A percentile compares a stretch with the other conserved stretches of the same genome.
phyloP scores from a whole-genome alignment of 1,140 invertebrate species.

The Spodoptera frugiperda region DNA sequence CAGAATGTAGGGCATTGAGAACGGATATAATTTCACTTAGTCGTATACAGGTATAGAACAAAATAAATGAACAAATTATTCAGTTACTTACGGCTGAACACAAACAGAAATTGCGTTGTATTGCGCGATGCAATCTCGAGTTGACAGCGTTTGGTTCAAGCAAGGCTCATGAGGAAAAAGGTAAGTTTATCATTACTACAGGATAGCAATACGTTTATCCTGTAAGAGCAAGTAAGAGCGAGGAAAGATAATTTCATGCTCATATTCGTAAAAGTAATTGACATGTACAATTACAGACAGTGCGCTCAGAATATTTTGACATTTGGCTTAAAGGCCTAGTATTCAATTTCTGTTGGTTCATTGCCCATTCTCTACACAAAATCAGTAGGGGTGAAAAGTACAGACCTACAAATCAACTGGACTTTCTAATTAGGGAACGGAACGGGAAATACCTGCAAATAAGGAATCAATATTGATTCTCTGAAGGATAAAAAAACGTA shows the following conservation, averaged over 20 bases:
- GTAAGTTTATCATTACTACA: slow-evolving; percentile 12
- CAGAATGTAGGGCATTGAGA: slow-evolving; percentile 94
- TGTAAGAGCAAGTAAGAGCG: slow-evolving; percentile 6
- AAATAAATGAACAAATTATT: slow-evolving; percentile 36
- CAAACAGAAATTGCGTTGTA: slow-evolving; percentile 38
- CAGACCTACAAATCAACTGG: no score
- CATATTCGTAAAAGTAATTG: not conserved
- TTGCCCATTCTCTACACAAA: no score
- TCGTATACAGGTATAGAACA: slow-evolving; percentile 35
- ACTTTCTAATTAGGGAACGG: no score
- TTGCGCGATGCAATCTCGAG: slow-evolving; percentile 9
- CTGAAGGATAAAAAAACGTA: no score
- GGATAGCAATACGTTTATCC: not conserved
- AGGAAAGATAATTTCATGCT: not conserved
- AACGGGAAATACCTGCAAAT: no score
- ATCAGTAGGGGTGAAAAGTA: no score
- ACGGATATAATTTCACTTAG: slow-evolving; percentile 59
- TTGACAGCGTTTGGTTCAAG: not conserved
- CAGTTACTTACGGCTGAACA: slow-evolving; percentile 43
- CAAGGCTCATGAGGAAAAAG: not conserved
- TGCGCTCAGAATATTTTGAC: no score
- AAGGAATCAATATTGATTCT: no score
- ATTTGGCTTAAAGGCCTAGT: no score
- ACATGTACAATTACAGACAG: not conserved
- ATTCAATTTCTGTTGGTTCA: no score